Evolutionary conservation across 2,888 invertebrate genomes (phyloP), one percentile per base, ranked within the genome.

Genomic region (Rhimphoctona megacephalus): DNA sequence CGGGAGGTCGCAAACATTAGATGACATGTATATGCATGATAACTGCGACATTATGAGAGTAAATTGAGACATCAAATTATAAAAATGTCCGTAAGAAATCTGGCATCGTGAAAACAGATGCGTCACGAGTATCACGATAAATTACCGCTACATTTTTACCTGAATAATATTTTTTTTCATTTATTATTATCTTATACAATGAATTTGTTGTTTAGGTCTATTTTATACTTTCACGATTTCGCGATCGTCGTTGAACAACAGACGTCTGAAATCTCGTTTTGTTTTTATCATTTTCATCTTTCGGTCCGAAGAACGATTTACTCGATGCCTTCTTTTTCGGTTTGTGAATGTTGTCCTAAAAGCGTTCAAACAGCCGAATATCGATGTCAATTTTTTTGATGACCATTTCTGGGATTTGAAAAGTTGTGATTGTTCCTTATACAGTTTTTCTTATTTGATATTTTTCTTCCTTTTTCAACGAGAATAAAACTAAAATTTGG

Each of bases 11-110:
- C 36, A 66, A 69, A 52, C 69, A 82, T 80, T 64, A 74, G 81
- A 87, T 17, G 33, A 81, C 83, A 83, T 70, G 77, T 82, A 85
- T 82, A 85, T 85, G 81, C 86, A 82, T 78, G 80, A 85, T 81
- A 82, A 83, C 85, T 82, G 84, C 83, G 78, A 85, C 79, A 54
- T 85, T 81, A 85, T 80, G 74, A 67, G 67, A 70, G 69, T 81
- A 85, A 83, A 82, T 80, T 19, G 25, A 64, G 43, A 43, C 22
- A 73, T 14, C 64, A 49, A 70, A 52, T 33, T 22, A 33, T n/a
- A 69, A 69, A 66, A n/a, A 57, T 52, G 66, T 85, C 76, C 83
- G 67, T 14, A 25, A 77, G 67, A 81, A 5, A 43, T 8, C 17
- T 14, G 22, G 33, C 1, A 14, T 11, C 43, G 7, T 11, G 43